A percentile compares a stretch with the other conserved stretches of the same genome.
Conservation (phyloP, 2,888 invertebrate species). For the Crepidodera aurea region DNA sequence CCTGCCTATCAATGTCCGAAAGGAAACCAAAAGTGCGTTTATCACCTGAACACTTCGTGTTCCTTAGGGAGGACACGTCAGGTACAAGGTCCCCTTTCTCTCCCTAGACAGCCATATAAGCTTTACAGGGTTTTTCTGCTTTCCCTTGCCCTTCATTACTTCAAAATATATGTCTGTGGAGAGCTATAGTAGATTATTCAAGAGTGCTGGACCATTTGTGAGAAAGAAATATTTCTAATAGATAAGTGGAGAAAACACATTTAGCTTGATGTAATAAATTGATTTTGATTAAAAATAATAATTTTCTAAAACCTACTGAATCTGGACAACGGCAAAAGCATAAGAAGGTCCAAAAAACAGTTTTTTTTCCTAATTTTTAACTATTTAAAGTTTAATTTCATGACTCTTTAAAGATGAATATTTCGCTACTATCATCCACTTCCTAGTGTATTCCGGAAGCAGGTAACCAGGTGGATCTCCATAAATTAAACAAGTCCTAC, state of each 20-base stretch:
- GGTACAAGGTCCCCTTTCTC: neutral
- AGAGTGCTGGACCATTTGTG: neutral
- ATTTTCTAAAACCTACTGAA: too few species aligned
- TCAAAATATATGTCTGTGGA: neutral
- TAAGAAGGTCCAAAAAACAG: too few species aligned
- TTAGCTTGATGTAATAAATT: too few species aligned
- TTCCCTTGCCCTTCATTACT: neutral
- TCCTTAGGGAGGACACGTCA: neutral
- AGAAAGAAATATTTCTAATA: too few species aligned
- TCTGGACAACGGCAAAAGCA: too few species aligned
- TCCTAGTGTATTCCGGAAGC: neutral
- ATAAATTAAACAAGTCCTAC: neutral
- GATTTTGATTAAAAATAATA: too few species aligned
- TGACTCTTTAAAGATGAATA: neutral
- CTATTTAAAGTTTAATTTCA: neutral
- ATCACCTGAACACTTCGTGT: neutral
- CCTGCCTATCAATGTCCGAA: too few species aligned
- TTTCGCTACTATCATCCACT: neutral
- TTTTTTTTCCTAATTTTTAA: too few species aligned
- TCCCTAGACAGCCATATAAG: constrained; percentile 3
- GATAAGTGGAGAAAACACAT: too few species aligned
- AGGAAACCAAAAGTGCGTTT: neutral
- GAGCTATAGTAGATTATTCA: neutral
- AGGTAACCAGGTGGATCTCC: neutral
- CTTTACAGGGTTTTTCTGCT: neutral